Conservation (phyloP, 2,797 vertebrate species). For the Columba guinea region DNA sequence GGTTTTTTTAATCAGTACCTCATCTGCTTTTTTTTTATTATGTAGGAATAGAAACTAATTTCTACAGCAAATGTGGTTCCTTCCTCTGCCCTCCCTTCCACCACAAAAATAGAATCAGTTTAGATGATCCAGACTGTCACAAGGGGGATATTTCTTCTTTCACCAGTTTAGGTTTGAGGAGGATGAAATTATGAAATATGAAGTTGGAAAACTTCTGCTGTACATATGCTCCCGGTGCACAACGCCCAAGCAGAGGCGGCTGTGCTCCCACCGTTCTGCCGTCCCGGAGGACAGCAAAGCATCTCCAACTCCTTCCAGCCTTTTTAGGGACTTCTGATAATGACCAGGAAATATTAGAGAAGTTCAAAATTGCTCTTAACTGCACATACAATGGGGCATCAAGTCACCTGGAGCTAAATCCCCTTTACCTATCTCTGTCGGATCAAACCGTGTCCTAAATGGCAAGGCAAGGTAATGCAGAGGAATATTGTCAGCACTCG, state of each 20-base stretch:
- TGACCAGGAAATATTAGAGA: neutral
- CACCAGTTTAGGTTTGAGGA: neutral
- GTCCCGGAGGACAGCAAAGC: neutral
- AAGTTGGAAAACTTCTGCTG: neutral
- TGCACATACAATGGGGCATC: neutral
- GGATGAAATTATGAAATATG: slow-evolving; percentile 11
- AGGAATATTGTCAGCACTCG: neutral
- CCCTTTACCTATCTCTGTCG: neutral
- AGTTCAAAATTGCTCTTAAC: neutral
- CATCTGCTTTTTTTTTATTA: slow-evolving; percentile 56
- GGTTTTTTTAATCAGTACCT: slow-evolving; percentile 19
- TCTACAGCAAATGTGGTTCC: slow-evolving; percentile 20
- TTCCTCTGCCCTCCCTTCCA: neutral
- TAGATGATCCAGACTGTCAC: neutral
- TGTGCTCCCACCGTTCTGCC: neutral
- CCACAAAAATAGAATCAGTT: neutral
- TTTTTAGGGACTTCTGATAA: neutral
- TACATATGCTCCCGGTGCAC: neutral
- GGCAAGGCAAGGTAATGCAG: neutral
- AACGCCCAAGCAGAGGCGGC: neutral
- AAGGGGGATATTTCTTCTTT: slow-evolving; percentile 4
- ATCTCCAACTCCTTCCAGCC: neutral
- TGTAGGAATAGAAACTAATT: slow-evolving; percentile 54
- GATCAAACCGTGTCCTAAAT: neutral
- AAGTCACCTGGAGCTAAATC: neutral